Evolutionary conservation across 37 sponge, comb jelly and placozoan species (phyloP), one percentile per base, ranked within the genome.

Genomic region (Dysidea cf. avara): DNA sequence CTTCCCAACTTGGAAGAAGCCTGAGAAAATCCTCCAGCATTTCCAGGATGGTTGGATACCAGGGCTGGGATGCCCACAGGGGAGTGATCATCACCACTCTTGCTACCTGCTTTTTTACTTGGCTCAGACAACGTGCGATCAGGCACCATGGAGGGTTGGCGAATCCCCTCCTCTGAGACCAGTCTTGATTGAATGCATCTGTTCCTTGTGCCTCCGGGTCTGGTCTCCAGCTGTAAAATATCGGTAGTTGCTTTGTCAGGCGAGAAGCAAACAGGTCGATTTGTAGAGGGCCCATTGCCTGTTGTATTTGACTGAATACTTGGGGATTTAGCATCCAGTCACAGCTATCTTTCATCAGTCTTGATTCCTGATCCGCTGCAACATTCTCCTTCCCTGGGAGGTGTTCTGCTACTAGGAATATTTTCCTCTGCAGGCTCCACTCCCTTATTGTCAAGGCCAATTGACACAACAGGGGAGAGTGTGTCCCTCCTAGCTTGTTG

Each of bases 121-220:
- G n/a, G 38, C 26, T 14, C 13, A 72, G 74, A 55, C 50, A 48
- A 4, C 60, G 24, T 20, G 39, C 60, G 39, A 72, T 72, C 40
- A 72, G 74, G 59, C 54, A 48, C 13, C 57, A 72, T 7, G 74
- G 74, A 62, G 74, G 74, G n/a, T n/a, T n/a, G n/a, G n/a, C n/a
- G n/a, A n/a, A n/a, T n/a, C n/a, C n/a, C n/a, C n/a, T n/a, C n/a
- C 12, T 34, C n/a, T 7, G 3, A 17, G 47, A 12, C 76, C 62
- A 74, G 11, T 43, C 5, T 64, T 37, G 62, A 18, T 12, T 26
- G 22, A 64, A 29, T 34, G 62, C 62, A 57, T 64, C 48, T 43
- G 39, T 28, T 34, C 36, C 43, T 26, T 17, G 43, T 6, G n/a
- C n/a, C n/a, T n/a, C n/a, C n/a, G n/a, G n/a, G n/a, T n/a, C n/a